These are phyloP conservation scores for Ochropleura plecta DNA, from an alignment of 2,888 invertebrate genomes.

Conservation along the genomic window DNA sequence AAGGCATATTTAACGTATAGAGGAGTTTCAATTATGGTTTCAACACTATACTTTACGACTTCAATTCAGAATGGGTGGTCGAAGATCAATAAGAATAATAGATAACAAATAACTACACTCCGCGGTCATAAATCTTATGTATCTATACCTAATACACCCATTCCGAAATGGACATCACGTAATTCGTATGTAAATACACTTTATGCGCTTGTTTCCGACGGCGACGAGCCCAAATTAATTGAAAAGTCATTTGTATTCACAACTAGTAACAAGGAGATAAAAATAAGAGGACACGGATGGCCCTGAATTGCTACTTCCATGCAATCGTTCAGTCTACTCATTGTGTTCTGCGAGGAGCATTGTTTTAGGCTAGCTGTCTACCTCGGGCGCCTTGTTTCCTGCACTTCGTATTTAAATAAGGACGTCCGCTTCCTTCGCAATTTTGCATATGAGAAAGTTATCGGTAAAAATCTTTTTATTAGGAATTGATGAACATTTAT, in stretches of 20 bases:
- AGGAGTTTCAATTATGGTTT: background rate
- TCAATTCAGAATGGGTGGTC: slow-evolving; percentile 24
- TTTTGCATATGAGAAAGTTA: slow-evolving; percentile 82
- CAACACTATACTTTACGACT: background rate
- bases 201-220: slow-evolving; percentile 40
- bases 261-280: slow-evolving; percentile 49
- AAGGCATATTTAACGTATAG: too few species aligned
- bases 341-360: slow-evolving; percentile 73
- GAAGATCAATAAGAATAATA: slow-evolving; percentile 20
- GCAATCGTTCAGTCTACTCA: slow-evolving; percentile 63
- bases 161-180: slow-evolving; percentile 54
- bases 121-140: slow-evolving; percentile 40
- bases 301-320: slow-evolving; percentile 56
- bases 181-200: slow-evolving; percentile 30
- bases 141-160: slow-evolving; percentile 17
- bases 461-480: slow-evolving; percentile 70
- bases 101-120: slow-evolving; percentile 36
- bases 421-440: slow-evolving; percentile 87
- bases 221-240: slow-evolving; percentile 35
- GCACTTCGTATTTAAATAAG: slow-evolving; percentile 77
- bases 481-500: slow-evolving; percentile 70
- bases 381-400: slow-evolving; percentile 80
- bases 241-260: slow-evolving; percentile 53
- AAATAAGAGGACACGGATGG: slow-evolving; percentile 60
- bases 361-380: slow-evolving; percentile 76